These are phyloP conservation scores for Aplysina aerophoba DNA, from an alignment of 37 sponge, comb jelly and placozoan genomes.

Conservation along the genomic window DNA sequence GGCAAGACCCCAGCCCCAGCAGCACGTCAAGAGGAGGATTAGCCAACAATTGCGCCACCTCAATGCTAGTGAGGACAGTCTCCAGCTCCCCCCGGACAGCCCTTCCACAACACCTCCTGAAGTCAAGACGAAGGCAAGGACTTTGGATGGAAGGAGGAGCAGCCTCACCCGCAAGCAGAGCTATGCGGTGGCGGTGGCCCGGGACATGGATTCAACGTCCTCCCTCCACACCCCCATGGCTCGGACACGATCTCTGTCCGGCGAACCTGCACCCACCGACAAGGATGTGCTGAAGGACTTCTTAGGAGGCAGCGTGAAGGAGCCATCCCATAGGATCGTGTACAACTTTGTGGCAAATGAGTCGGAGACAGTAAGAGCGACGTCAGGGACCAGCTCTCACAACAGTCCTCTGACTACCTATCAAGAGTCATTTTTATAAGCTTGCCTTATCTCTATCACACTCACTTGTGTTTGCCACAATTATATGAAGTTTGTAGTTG, in stretches of 20 bases:
- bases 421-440: conserved; percentile 27
- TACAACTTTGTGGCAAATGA: conserved; percentile 1
- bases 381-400: not conserved
- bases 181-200: not conserved
- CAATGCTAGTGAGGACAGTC: not conserved
- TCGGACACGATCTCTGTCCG: too few species aligned
- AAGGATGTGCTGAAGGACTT: conserved; percentile 17
- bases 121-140: not conserved
- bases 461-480: too few species aligned
- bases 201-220: too few species aligned
- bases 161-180: conserved; percentile 7
- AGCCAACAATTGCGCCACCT: not conserved
- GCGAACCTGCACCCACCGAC: not conserved
- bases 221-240: too few species aligned
- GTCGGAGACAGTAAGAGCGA: not conserved
- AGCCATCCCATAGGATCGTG: conserved; percentile 9
- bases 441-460: too few species aligned
- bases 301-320: not conserved
- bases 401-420: not conserved
- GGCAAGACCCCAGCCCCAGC: not conserved
- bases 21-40: conserved; percentile 4
- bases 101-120: not conserved
- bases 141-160: not conserved
- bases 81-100: not conserved
- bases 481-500: too few species aligned